Evolutionary conservation across 2,113 vertebrate species (phyloP), one percentile per base, ranked within the genome.

Genomic region (Poeciliopsis retropinna): DNA sequence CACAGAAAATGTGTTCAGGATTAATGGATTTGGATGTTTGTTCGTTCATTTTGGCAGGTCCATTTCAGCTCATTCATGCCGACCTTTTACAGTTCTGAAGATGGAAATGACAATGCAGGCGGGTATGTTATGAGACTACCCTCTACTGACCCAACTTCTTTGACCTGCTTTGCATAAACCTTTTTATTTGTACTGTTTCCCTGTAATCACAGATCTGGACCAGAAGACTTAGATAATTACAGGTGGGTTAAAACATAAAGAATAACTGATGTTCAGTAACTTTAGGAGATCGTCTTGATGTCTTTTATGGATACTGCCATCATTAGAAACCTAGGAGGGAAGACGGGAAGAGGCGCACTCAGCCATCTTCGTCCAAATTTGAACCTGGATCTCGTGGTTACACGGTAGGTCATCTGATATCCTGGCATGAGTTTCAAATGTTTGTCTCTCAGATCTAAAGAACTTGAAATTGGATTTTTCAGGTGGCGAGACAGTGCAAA

Each of bases 301-400:
- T 67, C 41, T 78, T 60, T 81, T 72, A 37, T 62, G 37, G 44
- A 44, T 78, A 71, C 17, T 34, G 22, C 75, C 44, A 61, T 82
- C 30, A 51, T 74, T 74, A 99, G 98, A 90, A 99, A 99, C 87
- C 97, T 97, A 65, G 92, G 83, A 91, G 98, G 97, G 68, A 95
- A 97, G 84, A 99, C 97, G 0, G 98, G 97, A 66, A 94, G 90
- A 0, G 98, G 97, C 11, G 91, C 88, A 69, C 95, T 99, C 51
- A 80, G 86, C 66, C 86, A 66, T 78, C 95, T 97, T 0, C 97
- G 98, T 11, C 95, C 96, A 75, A 99, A 99, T 85, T 91, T 92
- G 22, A 93, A 91, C 0, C 69, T 96, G 51, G 95, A 98, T 31
- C 93, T 95, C 0, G 73, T 99, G 0, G 84, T 99, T 32, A 99